A percentile compares a stretch with the other conserved stretches of the same genome.
Conservation (phyloP, 2,888 invertebrate species). For the Caradrina clavipalpis region DNA sequence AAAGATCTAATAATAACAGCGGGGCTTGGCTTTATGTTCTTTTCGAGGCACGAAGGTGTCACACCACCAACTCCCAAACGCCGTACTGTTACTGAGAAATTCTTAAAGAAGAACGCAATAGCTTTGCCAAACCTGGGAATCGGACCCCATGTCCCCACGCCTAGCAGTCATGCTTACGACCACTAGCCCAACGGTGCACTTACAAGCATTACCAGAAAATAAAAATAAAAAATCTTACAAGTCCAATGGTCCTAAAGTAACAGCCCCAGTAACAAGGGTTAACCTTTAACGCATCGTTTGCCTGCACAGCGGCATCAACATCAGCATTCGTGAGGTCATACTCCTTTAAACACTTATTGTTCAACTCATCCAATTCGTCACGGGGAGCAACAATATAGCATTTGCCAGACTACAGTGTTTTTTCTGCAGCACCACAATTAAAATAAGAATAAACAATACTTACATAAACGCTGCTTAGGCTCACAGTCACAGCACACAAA, state of each 20-base stretch:
- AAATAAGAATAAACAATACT: neutral
- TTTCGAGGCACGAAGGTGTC: too few relatives aligned
- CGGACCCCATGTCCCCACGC: too few relatives aligned
- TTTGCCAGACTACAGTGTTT: too few relatives aligned
- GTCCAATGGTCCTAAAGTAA: slow-evolving; percentile 2
- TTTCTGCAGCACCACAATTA: too few relatives aligned
- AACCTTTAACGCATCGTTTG: neutral
- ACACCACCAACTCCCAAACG: too few relatives aligned
- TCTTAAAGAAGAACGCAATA: too few relatives aligned
- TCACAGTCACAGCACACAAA: neutral
- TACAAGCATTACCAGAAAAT: neutral
- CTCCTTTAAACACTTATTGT: neutral
- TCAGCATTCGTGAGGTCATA: neutral
- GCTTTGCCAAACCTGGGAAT: too few relatives aligned
- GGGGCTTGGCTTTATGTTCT: too few relatives aligned
- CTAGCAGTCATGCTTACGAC: too few relatives aligned
- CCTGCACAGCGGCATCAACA: neutral
- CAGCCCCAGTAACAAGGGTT: slow-evolving; percentile 22
- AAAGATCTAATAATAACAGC: too few relatives aligned
- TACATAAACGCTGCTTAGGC: slow-evolving; percentile 1
- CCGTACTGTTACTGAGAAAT: too few relatives aligned
- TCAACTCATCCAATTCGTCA: neutral
- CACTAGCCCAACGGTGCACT: too few relatives aligned
- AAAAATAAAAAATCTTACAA: slow-evolving; percentile 1
- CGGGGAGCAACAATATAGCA: neutral